Base-by-base conservation (phyloP, 2,888 invertebrate species). In the Sylvicola fuscatus region DNA sequence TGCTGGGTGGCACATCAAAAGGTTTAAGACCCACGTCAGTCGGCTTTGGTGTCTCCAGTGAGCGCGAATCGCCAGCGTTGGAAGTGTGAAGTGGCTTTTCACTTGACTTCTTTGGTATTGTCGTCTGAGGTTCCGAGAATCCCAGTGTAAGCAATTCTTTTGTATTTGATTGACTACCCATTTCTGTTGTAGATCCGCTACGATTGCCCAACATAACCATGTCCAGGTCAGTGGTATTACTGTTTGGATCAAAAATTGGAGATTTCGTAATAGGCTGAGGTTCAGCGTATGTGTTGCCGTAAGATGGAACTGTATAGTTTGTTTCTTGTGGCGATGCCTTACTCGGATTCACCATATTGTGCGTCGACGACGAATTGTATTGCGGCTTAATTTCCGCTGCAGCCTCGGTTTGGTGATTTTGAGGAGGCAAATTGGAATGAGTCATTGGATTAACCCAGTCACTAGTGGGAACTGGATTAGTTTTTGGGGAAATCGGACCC, bases 101-200 rank as follows among this genome's bases (percentile, higher is more conserved):
- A 4, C 3, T 15, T 14, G 14, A 3, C 16, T 35, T 35, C 11
- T 12, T 10, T 2, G 14, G 12, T 12, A 15, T 26, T 5, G 26
- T 16, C 26, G 34, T 11, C 14, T 21, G 14, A 14, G 14, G 29
- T 6, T 35, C 35, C 7, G 28, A 17, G 32, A 35, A 38, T 14
- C 34, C 38, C 15, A 35, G 35, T 16, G 27, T 35, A 3, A 38
- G 13, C 6, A 32, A n/a, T 21, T 38, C 37, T 21, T 21, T 21
- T 21, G 21, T 6, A 21, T 8, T 21, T 8, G 21, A 8, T 21
- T 21, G 21, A 21, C 8, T 21, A 6, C 5, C 8, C 4, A 6
- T 21, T 21, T 21, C 21, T 21, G 21, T 8, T 21, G 21, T 8
- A 21, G 4, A 6, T 6, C 21, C 21, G 8, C 8, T 21, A 21